Conservation (phyloP, 2,888 invertebrate genomes). For the Tyria jacobaeae region DNA sequence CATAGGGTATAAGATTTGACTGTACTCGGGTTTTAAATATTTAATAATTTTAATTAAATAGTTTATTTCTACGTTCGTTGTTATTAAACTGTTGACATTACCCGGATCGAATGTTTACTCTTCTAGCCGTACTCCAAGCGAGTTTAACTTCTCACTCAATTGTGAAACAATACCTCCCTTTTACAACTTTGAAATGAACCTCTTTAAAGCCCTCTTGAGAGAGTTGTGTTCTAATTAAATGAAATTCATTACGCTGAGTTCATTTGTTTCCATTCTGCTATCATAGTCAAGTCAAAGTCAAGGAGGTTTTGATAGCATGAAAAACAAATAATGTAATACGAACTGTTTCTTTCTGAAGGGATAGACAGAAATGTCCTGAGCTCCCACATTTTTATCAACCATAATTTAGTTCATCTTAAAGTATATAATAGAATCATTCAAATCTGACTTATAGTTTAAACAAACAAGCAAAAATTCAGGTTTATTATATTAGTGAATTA, state of each 20-base stretch:
- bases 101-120: background rate
- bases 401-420: no score
- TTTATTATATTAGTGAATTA: no score
- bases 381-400: no score
- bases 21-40: no score
- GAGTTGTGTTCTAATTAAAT: slow-evolving; percentile 43
- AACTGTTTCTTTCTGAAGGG: no score
- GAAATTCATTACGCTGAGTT: slow-evolving; percentile 43
- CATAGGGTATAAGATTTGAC: no score
- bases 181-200: slow-evolving; percentile 44
- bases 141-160: slow-evolving; percentile 30
- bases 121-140: slow-evolving; percentile 8
- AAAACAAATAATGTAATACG: slow-evolving; percentile 1
- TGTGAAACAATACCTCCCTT: slow-evolving; percentile 38
- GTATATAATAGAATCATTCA: no score
- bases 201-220: slow-evolving; percentile 35
- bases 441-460: no score
- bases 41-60: no score
- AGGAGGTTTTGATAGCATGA: background rate
- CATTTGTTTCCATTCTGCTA: slow-evolving; percentile 13
- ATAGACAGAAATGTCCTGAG: no score
- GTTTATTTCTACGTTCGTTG: no score
- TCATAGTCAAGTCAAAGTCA: slow-evolving; percentile 1
- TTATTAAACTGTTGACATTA: background rate
- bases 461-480: no score